Percentiles rank a stretch among this genome's conserved stretches.
phyloP scores from a whole-genome alignment of 2,113 vertebrate genomes.

The Xenopus borealis region DNA sequence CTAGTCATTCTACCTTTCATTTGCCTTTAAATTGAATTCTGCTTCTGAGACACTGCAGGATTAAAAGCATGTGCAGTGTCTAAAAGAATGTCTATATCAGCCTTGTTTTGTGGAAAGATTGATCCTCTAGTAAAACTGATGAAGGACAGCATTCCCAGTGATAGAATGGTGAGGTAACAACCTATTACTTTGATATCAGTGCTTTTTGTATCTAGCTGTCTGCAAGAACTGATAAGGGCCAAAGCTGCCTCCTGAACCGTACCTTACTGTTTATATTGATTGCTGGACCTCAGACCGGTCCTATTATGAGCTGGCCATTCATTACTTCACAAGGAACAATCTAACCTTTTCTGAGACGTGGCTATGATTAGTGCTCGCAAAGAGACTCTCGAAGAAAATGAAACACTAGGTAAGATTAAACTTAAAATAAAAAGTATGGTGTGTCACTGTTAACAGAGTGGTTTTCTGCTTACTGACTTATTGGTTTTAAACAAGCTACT shows the following conservation, averaged over 20 bases:
- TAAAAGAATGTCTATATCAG: conserved; percentile 13
- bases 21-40: background rate
- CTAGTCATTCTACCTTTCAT: no score
- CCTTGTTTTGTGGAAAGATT: conserved; percentile 49
- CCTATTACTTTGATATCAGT: conserved; percentile 49
- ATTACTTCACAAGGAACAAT: conserved; percentile 55
- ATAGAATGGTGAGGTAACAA: conserved; percentile 55
- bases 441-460: conserved; percentile 19
- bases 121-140: conserved; percentile 59
- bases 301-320: conserved; percentile 53
- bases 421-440: no score
- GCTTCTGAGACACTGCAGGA: no score
- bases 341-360: conserved; percentile 33
- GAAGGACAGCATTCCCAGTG: conserved; percentile 49
- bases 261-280: conserved; percentile 56
- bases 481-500: background rate
- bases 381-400: conserved; percentile 49
- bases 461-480: conserved; percentile 18
- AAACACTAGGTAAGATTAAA: conserved; percentile 45
- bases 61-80: no score
- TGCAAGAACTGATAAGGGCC: conserved; percentile 59
- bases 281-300: conserved; percentile 53
- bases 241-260: conserved; percentile 46
- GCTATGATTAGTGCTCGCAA: conserved; percentile 42
- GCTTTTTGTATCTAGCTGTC: conserved; percentile 53